Conservation (phyloP, 2,113 vertebrate species). For the Semicossyphus pulcher region DNA sequence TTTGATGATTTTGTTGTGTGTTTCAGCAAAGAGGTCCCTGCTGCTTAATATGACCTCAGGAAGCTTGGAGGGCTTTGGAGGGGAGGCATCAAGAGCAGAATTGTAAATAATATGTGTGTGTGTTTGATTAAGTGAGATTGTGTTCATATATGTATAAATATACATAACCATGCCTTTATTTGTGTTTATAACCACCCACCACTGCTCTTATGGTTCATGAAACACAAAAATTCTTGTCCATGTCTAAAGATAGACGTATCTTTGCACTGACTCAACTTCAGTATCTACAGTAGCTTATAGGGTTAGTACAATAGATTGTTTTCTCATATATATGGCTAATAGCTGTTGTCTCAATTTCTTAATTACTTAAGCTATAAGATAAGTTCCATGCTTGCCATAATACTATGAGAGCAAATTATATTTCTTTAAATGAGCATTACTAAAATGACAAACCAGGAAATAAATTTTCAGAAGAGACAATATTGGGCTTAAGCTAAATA, state of each 20-base stretch:
- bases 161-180: background rate
- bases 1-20: background rate
- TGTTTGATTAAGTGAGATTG: background rate
- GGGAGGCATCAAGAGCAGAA: constrained; percentile 86
- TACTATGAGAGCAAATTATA: too few species aligned
- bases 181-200: background rate
- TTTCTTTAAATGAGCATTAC: too few species aligned
- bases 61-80: constrained; percentile 88
- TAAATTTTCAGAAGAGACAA: too few species aligned
- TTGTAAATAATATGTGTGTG: constrained; percentile 83
- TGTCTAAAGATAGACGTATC: background rate
- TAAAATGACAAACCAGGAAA: too few species aligned
- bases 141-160: background rate
- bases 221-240: background rate
- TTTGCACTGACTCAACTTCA: background rate
- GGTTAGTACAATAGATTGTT: too few species aligned
- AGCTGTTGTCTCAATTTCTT: too few species aligned
- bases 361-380: too few species aligned
- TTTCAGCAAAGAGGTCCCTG: constrained; percentile 79
- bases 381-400: too few species aligned
- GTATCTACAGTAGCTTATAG: background rate
- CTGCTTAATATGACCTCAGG: constrained; percentile 83
- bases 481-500: too few species aligned
- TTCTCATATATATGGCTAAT: too few species aligned
- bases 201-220: background rate